phyloP scores from a whole-genome alignment of 2,797 vertebrate species.

The Zonotrichia albicollis region DNA sequence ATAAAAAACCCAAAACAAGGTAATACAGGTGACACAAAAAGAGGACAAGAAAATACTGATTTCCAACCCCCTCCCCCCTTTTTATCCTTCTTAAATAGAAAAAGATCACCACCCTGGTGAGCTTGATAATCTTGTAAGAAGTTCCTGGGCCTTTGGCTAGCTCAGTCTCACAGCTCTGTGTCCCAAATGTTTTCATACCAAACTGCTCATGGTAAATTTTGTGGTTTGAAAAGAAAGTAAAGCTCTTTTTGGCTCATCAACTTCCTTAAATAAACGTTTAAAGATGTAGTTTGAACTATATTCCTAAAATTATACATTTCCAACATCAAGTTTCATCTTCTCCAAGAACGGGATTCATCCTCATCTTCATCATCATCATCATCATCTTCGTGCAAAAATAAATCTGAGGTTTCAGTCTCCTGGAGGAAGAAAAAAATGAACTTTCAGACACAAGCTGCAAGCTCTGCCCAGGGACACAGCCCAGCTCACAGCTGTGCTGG shows the following conservation, averaged over 20 bases:
- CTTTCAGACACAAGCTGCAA: background rate
- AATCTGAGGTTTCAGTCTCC: conserved; percentile 88
- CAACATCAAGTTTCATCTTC: conserved; percentile 86
- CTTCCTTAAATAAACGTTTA: conserved; percentile 80
- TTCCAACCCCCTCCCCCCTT: background rate
- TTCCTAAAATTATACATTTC: conserved; percentile 78
- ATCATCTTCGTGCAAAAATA: conserved; percentile 90
- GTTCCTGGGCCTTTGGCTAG: conserved; percentile 76
- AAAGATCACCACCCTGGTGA: conserved; percentile 57
- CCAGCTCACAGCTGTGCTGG: background rate
- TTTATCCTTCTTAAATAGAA: conserved; percentile 63
- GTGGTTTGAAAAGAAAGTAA: conserved; percentile 76
- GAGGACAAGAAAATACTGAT: conserved; percentile 75
- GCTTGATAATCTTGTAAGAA: conserved; percentile 62
- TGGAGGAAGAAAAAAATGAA: conserved; percentile 53
- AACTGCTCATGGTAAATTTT: conserved; percentile 69
- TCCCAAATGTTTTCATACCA: conserved; percentile 69
- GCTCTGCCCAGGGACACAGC: too few relatives aligned
- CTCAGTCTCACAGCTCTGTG: conserved; percentile 68
- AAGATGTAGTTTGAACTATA: conserved; percentile 78
- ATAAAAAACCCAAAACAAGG: conserved; percentile 71
- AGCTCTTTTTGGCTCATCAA: conserved; percentile 80
- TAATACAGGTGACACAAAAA: conserved; percentile 70
- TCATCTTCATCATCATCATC: conserved; percentile 94
- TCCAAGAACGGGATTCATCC: conserved; percentile 95